Conservation (phyloP, 2,113 vertebrate genomes). For the Brachirus orientalis region DNA sequence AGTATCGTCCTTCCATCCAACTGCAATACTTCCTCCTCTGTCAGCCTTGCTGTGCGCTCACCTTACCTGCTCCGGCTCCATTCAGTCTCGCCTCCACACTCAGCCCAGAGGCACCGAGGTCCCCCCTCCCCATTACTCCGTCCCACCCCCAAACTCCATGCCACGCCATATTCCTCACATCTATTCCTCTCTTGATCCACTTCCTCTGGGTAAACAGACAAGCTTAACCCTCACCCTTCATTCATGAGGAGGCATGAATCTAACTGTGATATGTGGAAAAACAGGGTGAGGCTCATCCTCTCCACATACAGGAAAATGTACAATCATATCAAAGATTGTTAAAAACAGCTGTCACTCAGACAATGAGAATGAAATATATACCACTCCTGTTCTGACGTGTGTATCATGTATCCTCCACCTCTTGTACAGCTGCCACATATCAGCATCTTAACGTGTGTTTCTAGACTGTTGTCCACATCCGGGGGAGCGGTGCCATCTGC, state of each 20-base stretch:
- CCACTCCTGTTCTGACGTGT: slow-evolving; percentile 16
- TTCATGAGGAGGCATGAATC: slow-evolving; percentile 25
- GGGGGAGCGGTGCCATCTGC: slow-evolving; percentile 29
- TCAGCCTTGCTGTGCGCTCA: slow-evolving; percentile 71
- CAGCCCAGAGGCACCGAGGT: slow-evolving; percentile 55
- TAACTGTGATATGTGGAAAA: slow-evolving; percentile 2
- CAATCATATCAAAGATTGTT: not conserved
- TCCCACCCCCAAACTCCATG: slow-evolving; percentile 12
- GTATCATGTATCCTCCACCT: slow-evolving; percentile 44
- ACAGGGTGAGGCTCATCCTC: slow-evolving; percentile 1
- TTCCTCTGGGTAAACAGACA: slow-evolving; percentile 41
- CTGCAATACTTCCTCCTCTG: slow-evolving; percentile 77
- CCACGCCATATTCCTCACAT: slow-evolving; percentile 46
- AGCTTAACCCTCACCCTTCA: slow-evolving; percentile 47
- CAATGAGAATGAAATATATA: slow-evolving; percentile 35
- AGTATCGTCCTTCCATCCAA: slow-evolving; percentile 74
- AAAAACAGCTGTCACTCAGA: slow-evolving; percentile 30
- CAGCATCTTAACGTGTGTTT: slow-evolving; percentile 31
- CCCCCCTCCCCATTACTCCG: slow-evolving; percentile 12
- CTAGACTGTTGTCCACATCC: slow-evolving; percentile 45
- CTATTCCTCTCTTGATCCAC: slow-evolving; percentile 42
- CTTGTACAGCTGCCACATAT: slow-evolving; percentile 48
- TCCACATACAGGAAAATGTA: not conserved
- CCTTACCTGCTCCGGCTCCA: slow-evolving; percentile 83
- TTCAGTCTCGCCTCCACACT: slow-evolving; percentile 82